Evolutionary conservation across 2,797 vertebrate species (phyloP).

Genomic region (Galagoides demidoff): DNA sequence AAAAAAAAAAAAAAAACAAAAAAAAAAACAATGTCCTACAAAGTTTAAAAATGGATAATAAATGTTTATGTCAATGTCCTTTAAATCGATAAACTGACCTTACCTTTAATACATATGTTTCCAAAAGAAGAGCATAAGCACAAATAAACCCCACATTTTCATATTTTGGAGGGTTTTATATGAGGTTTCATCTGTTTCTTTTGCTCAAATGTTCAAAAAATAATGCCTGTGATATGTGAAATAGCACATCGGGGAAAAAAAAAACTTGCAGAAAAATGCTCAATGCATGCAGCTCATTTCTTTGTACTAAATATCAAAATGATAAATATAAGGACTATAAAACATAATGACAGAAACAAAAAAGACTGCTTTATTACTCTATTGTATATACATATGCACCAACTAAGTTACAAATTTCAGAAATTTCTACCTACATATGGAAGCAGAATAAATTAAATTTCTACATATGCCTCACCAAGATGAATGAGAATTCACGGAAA

Average conservation of each 20-base stretch:
- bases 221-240: conserved; percentile 82
- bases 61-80: conserved; percentile 59
- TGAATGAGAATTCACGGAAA: conserved; percentile 29
- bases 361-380: conserved; percentile 75
- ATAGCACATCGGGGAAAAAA: conserved; percentile 80
- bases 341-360: conserved; percentile 84
- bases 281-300: conserved; percentile 85
- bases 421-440: conserved; percentile 29
- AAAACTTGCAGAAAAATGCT: conserved; percentile 82
- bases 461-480: conserved; percentile 14
- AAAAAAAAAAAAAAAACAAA: too few species aligned
- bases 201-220: conserved; percentile 83
- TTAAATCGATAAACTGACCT: conserved; percentile 80
- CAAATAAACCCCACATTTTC: conserved; percentile 77
- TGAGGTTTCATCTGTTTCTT: conserved; percentile 81
- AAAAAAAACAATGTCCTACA: conserved; percentile 57
- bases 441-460: conserved; percentile 51
- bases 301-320: conserved; percentile 84
- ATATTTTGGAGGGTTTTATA: conserved; percentile 70
- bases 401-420: conserved; percentile 43
- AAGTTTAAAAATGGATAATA: conserved; percentile 58
- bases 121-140: conserved; percentile 80
- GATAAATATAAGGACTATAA: conserved; percentile 81
- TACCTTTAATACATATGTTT: conserved; percentile 80
- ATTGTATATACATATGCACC: neutral